These are phyloP conservation scores for Limnodromus scolopaceus DNA, from an alignment of 2,797 vertebrate genomes.

Conservation along the genomic window DNA sequence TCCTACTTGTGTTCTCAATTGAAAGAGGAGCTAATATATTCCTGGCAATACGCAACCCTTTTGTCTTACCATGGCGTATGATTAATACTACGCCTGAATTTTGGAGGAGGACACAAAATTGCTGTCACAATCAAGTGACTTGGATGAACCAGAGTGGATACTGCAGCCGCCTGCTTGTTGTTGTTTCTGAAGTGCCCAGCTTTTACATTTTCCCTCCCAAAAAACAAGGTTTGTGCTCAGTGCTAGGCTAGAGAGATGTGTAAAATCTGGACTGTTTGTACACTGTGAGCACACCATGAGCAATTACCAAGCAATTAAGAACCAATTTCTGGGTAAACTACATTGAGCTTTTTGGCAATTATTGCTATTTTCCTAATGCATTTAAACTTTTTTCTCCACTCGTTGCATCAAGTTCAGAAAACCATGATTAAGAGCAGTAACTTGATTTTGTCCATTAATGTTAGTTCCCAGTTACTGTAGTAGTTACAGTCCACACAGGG, in stretches of 20 bases:
- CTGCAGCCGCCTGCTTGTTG: neutral
- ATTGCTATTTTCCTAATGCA: neutral
- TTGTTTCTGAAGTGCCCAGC: neutral
- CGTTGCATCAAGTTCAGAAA: neutral
- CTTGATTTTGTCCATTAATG: neutral
- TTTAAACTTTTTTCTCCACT: neutral
- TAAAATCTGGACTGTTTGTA: neutral
- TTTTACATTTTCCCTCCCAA: neutral
- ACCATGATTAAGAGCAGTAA: neutral
- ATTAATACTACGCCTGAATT: neutral
- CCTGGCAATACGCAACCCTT: neutral
- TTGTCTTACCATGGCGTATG: neutral
- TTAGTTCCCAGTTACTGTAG: neutral
- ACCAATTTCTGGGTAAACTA: neutral
- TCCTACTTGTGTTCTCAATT: constrained; percentile 50
- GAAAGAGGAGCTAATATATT: constrained; percentile 40
- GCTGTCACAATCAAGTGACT: neutral
- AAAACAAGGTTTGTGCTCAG: neutral
- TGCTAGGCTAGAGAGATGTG: neutral
- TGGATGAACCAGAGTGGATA: neutral
- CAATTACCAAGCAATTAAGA: neutral
- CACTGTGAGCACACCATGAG: neutral
- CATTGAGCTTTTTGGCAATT: neutral
- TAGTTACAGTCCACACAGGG: neutral
- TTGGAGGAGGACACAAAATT: neutral